phyloP scores from a whole-genome alignment of 2,797 vertebrate species.

The Xenops minutus region DNA sequence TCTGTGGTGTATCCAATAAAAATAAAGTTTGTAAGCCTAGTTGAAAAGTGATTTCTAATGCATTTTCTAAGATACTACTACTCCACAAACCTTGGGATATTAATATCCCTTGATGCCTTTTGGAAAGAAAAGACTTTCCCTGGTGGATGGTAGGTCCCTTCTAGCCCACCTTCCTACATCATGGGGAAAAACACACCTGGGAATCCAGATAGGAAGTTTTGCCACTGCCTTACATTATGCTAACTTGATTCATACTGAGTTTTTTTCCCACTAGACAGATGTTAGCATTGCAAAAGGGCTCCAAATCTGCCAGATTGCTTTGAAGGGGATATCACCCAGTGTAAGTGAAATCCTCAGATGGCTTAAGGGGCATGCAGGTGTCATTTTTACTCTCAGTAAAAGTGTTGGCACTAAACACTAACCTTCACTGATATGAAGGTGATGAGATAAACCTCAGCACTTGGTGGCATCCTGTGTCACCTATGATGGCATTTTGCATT shows the following conservation, averaged over 20 bases:
- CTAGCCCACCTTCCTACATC: neutral
- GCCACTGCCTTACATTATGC: neutral
- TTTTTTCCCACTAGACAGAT: neutral
- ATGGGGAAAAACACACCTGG: rapidly evolving
- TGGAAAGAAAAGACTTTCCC: neutral
- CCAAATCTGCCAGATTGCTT: neutral
- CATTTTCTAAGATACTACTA: neutral
- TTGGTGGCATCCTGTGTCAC: neutral
- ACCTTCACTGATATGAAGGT: neutral
- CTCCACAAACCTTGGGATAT: rapidly evolving
- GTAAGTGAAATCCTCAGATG: neutral
- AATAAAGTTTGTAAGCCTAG: neutral
- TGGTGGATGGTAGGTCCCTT: neutral
- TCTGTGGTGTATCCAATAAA: neutral
- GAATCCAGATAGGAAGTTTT: neutral
- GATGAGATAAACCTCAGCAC: no score
- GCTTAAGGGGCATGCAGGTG: neutral
- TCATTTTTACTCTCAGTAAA: neutral
- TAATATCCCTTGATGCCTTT: neutral
- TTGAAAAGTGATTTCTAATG: neutral
- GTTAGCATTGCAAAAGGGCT: neutral
- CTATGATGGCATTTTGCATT: neutral
- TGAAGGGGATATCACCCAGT: no score
- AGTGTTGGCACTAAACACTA: neutral
- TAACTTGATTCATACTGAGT: neutral